A percentile compares a stretch with the other conserved stretches of the same genome.
Conservation (phyloP, 2,888 invertebrate species). For the Vesta saturnalis region DNA sequence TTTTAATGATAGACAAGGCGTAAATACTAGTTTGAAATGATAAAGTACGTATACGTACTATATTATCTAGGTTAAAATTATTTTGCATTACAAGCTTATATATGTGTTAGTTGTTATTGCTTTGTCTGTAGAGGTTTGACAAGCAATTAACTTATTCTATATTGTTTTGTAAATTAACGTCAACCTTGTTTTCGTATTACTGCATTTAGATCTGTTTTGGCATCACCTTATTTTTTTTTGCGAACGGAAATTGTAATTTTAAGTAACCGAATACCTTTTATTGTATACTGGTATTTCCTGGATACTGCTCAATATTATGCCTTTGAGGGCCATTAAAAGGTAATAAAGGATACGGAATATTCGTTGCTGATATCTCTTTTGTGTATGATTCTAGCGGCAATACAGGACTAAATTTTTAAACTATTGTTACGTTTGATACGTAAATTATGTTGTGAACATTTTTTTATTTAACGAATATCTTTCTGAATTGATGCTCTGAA, state of each 20-base stretch:
- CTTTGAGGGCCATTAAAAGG: slow-evolving; percentile 12
- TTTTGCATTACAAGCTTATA: no score
- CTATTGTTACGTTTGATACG: no score
- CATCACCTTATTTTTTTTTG: neutral
- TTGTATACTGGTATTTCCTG: slow-evolving; percentile 12
- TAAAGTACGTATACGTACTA: no score
- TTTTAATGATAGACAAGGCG: no score
- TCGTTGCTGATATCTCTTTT: slow-evolving; percentile 2
- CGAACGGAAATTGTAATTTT: neutral
- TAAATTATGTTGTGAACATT: no score
- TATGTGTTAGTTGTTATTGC: no score
- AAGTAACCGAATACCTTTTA: slow-evolving; percentile 12
- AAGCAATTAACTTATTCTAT: neutral
- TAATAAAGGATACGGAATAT: slow-evolving; percentile 8
- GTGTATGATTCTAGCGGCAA: slow-evolving; percentile 3
- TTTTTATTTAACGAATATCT: no score
- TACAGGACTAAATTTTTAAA: slow-evolving; percentile 6
- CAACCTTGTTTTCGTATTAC: neutral
- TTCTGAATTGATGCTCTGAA: no score
- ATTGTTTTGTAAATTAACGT: neutral
- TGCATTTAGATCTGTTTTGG: neutral
- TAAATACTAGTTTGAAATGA: no score
- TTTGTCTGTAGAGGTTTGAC: no score
- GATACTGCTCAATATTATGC: slow-evolving; percentile 13
- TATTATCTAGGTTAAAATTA: no score